Evolutionary conservation across 2,888 invertebrate genomes (phyloP).

Genomic region (Caenorhabditis sp.): DNA sequence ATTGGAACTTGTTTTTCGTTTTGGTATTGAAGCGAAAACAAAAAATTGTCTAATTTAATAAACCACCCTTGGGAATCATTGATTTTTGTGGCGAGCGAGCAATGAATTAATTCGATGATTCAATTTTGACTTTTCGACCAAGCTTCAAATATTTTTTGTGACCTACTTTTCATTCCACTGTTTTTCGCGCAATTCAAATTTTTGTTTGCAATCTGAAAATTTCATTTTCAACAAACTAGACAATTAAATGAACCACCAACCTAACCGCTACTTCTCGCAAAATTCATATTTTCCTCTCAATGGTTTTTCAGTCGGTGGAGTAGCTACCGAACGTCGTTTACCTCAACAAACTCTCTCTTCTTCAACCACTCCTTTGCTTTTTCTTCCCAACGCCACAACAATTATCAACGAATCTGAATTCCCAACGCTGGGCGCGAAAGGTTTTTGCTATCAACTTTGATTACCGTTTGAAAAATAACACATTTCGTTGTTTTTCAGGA

Average conservation of each 20-base stretch:
- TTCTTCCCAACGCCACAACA: conserved; percentile 43
- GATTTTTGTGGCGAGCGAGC: background rate
- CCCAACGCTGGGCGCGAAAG: conserved; percentile 64
- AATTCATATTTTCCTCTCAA: conserved; percentile 6
- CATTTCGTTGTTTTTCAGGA: conserved; percentile 22
- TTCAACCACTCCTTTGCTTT: conserved; percentile 16
- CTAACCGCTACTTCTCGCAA: background rate
- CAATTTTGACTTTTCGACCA: too few relatives aligned
- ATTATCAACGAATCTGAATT: conserved; percentile 67
- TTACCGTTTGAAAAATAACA: background rate
- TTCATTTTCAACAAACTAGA: too few relatives aligned
- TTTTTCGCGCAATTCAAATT: too few relatives aligned
- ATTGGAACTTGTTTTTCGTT: too few relatives aligned
- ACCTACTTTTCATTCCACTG: too few relatives aligned
- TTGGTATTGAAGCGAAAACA: too few relatives aligned
- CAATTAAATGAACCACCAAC: too few relatives aligned
- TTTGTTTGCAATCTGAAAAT: too few relatives aligned
- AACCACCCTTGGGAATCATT: background rate
- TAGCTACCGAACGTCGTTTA: conserved; percentile 51
- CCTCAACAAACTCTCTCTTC: conserved; percentile 17
- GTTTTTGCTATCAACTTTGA: conserved; percentile 23
- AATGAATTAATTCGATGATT: too few relatives aligned
- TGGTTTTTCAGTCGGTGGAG: conserved; percentile 45
- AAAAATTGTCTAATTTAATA: too few relatives aligned
- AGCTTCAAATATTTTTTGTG: too few relatives aligned